Evolutionary conservation across 2,888 invertebrate genomes (phyloP).

Genomic region (Hipparchia semele): DNA sequence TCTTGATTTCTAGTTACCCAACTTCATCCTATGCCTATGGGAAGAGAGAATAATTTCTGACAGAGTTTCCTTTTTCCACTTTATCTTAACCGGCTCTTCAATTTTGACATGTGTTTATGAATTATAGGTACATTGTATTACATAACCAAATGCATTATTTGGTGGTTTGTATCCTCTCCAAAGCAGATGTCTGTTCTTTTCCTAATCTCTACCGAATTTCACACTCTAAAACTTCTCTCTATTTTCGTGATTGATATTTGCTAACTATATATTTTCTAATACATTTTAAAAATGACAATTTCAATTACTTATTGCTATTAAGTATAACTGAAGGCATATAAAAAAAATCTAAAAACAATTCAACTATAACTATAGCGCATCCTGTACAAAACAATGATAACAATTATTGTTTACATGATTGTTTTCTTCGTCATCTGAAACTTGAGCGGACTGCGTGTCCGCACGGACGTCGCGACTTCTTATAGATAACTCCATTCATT

Average conservation of each 20-base stretch:
- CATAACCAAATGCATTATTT: too few relatives aligned
- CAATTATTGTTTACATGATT: slow-evolving; percentile 76
- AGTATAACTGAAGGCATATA: not conserved
- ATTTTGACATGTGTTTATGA: not conserved
- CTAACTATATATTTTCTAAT: too few relatives aligned
- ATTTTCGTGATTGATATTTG: too few relatives aligned
- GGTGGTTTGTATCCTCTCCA: not conserved
- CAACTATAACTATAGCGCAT: slow-evolving; percentile 12
- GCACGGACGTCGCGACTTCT: slow-evolving; percentile 55
- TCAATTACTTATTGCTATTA: not conserved
- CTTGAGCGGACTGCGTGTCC: slow-evolving; percentile 41
- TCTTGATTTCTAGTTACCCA: not conserved
- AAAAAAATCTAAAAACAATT: slow-evolving; percentile 22
- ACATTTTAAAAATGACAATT: too few relatives aligned
- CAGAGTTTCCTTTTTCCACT: not conserved
- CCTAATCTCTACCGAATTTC: too few relatives aligned
- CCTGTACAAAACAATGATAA: slow-evolving; percentile 56
- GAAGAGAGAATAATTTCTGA: not conserved
- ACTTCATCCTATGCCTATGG: not conserved
- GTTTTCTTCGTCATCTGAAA: slow-evolving; percentile 69
- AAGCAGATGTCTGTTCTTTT: not conserved
- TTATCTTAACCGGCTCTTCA: not conserved
- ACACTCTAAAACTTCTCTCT: too few relatives aligned
- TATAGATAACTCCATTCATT: slow-evolving; percentile 42
- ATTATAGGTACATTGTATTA: too few relatives aligned